Evolutionary conservation across 2,888 invertebrate genomes (phyloP), one percentile per base, ranked within the genome.

Genomic region (Apamea sordens): DNA sequence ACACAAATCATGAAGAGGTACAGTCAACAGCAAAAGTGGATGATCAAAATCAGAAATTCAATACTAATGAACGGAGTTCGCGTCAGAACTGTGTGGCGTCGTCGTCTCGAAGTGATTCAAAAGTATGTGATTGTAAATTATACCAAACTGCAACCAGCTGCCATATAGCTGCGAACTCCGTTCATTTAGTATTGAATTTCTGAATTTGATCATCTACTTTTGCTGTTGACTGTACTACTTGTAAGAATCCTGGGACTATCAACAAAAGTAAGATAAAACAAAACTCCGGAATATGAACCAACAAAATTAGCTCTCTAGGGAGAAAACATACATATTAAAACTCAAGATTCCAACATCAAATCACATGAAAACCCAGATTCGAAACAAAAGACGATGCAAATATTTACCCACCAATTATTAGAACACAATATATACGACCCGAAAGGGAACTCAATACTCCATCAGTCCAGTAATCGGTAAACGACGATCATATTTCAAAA

Each of bases 401-500:
- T 68, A 83, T 61, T 78, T 50, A 44, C n/a, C 28, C 18, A 28
- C 47, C 78, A 71, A 84, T 65, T 15, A 53, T 84, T 80, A 63
- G 32, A 81, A 70, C 50, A 61, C 36, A 71, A 79, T 67, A 71
- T 67, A 71, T 61, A 53, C 47, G 59, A 65, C n/a, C 84, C 72
- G 2, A 75, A 56, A 65, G 50, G 41, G 11, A 74, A 85, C 36
- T 74, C 44, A 53, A 85, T 61, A 84, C 44, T 53, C 69, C 64
- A 47, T 80, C 80, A 80, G 28, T 36, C 67, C 80, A 10, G 36
- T 50, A 71, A 65, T 76, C 73, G 56, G 67, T 59, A 73, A 76
- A 64, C 59, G 56, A 59, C 41, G 72, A 85, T 80, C 87, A 77
- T 80, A 85, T 80, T 87, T 75, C 85, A 84, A 77, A 84, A 69